These are phyloP conservation scores for Allolobophora icterica DNA, from an alignment of 2,888 invertebrate genomes.

Conservation along the genomic window DNA sequence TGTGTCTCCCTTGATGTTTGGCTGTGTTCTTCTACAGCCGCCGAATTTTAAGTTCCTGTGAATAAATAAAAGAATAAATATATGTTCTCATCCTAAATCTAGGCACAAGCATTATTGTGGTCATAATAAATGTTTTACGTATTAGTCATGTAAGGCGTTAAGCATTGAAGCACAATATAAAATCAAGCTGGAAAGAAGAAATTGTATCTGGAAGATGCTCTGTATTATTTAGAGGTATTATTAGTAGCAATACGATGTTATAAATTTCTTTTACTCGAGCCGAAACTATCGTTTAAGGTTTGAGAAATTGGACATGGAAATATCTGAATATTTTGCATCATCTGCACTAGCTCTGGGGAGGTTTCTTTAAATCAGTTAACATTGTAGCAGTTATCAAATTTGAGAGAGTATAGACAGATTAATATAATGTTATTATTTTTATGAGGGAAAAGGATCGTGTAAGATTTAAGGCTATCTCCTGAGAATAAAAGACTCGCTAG, in stretches of 20 bases:
- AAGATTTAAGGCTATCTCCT: neutral
- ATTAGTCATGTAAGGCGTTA: neutral
- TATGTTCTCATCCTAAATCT: constrained; percentile 17
- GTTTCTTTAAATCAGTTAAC: too few species aligned
- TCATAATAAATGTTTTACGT: neutral
- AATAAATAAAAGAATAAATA: neutral
- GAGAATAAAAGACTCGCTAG: neutral
- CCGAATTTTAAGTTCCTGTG: neutral
- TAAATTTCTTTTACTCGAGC: neutral
- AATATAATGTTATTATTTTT: too few species aligned
- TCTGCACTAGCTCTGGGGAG: neutral
- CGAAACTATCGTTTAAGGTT: neutral
- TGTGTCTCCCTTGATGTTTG: neutral
- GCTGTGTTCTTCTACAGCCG: neutral
- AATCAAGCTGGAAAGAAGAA: neutral
- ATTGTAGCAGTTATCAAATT: neutral
- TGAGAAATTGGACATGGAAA: neutral
- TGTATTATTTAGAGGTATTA: neutral
- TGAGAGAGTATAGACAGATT: too few species aligned
- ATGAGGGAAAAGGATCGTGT: neutral
- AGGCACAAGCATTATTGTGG: neutral
- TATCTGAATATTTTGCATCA: neutral
- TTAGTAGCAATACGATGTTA: neutral
- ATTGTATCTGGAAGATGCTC: neutral
- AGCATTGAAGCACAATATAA: neutral